These are phyloP conservation scores for Chloroclysta siterata DNA, from an alignment of 2,888 invertebrate genomes.

Conservation along the genomic window DNA sequence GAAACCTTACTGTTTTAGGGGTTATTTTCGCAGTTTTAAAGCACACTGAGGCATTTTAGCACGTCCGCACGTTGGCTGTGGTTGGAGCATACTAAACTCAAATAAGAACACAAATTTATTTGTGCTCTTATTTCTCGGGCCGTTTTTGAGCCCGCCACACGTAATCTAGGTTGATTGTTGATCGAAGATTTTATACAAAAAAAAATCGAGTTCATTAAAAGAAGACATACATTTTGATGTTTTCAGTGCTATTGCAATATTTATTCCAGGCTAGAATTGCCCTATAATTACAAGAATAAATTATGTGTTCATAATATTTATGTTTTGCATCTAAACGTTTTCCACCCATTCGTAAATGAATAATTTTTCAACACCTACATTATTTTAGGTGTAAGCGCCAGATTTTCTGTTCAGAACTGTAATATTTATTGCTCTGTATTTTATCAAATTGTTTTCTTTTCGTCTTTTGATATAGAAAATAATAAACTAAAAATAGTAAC, in stretches of 20 bases:
- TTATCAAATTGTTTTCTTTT: slow-evolving; percentile 18
- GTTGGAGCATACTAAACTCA: no score
- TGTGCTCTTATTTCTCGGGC: no score
- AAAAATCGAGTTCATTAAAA: no score
- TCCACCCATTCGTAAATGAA: slow-evolving; percentile 16
- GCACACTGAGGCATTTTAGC: no score
- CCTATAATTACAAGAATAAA: slow-evolving; percentile 1
- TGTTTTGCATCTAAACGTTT: slow-evolving; percentile 8
- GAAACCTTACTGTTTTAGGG: no score
- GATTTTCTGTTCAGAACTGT: slow-evolving; percentile 25
- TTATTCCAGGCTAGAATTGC: slow-evolving; percentile 6
- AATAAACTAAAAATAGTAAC: not conserved
- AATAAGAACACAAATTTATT: no score
- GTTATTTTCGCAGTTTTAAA: no score
- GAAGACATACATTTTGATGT: not conserved
- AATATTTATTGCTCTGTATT: slow-evolving; percentile 25
- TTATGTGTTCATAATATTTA: slow-evolving; percentile 6
- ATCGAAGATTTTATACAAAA: no score
- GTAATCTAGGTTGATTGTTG: no score
- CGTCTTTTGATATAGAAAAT: not conserved
- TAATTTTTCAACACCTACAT: slow-evolving; percentile 23
- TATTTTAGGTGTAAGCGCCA: slow-evolving; percentile 24
- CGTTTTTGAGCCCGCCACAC: no score
- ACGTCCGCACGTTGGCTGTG: no score
- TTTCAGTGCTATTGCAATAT: slow-evolving; percentile 4